Evolutionary conservation across 2,888 invertebrate genomes (phyloP), one percentile per base, ranked within the genome.

Genomic region (Lochmaea capreae): DNA sequence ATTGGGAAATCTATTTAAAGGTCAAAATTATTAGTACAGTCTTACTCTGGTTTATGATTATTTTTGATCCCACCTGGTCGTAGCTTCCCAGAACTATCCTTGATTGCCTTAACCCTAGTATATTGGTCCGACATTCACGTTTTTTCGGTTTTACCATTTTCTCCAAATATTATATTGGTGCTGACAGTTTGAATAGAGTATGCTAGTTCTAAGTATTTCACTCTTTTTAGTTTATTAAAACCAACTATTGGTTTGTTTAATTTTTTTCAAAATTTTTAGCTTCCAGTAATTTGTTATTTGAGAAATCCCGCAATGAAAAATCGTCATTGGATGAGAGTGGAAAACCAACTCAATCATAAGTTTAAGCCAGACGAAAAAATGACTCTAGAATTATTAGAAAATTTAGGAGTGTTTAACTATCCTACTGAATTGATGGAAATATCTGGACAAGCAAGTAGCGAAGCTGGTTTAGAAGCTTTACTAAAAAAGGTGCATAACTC

Each of bases 391-490:
- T 87, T 91, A 33, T 89, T 96, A 63, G 93, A 94, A 74, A 91
- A 92, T 0, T 88, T 93, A 5, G 90, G 92, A n/a, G 93, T 93
- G 0, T 96, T 96, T 86, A 90, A 91, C 65, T 91, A 92, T 81
- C 91, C 92, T 0, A 91, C 93, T 11, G 91, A 93, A 76, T 86
- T 97, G 16, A 93, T 94, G 91, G 95, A 97, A 83, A 92, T 97
- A 10, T 94, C 96, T 0, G 93, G 93, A 0, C 94, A 95, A 84
- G 97, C 97, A 0, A 95, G 94, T 80, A 95, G 96, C 3, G 97
- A 97, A 85, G 93, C 93, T 4, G 93, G 93, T 8, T 89, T 97
- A 12, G 97, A 97, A 86, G 87, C 88, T 9, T 89, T 97, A 82
- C 88, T 97, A 8, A 94, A 93, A 83, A 95, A 93, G 89, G 93